Base-by-base conservation (phyloP, 2,888 invertebrate genomes). In the Calliphora vomitoria region DNA sequence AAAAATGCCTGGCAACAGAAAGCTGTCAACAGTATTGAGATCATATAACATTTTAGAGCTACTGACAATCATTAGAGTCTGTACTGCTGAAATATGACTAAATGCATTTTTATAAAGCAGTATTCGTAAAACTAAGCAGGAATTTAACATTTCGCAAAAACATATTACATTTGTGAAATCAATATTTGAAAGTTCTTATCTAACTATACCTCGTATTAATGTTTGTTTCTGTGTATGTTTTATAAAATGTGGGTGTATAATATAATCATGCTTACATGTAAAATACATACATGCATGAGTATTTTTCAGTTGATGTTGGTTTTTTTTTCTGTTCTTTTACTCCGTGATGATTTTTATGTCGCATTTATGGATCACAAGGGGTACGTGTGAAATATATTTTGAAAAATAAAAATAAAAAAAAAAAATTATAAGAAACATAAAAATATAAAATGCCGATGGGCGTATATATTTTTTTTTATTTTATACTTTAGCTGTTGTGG, bases 381-480 rank as follows among this genome's bases (percentile, higher is more conserved):
- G 47, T 72, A 88, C 72, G 83, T 82, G 85, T 76, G 47, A 85
- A 80, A 81, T 55, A 35, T 64, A 11, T 55, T 53, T 50, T 53
- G 10, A 31, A 53, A 62, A 62, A 38, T 53, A 79, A 74, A 53
- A 44, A n/a, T n/a, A 79, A 80, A 74, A n/a, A 20, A 64, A 66
- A 55, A 44, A 41, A 47, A 55, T 35, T 31, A n/a, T 10, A 78
- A 69, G 53, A 69, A n/a, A 74, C 62, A 78, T n/a, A 79, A 64
- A 82, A 79, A 71, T 82, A 84, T 60, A 71, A 72, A 82, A 84
- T 87, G 84, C 75, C 87, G 71, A 86, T 87, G 86, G 88, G 82
- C 86, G 88, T 89, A 71, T 78, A 25, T 69, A 25, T 25, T 25
- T 25, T 25, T 25, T 25, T 53, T 60, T 69, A 18, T 75, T 44